Percentiles rank a stretch among this genome's conserved stretches.
These are phyloP conservation scores for Caenorhabditis becei DNA, from an alignment of 2,888 invertebrate species.

Conservation along the genomic window DNA sequence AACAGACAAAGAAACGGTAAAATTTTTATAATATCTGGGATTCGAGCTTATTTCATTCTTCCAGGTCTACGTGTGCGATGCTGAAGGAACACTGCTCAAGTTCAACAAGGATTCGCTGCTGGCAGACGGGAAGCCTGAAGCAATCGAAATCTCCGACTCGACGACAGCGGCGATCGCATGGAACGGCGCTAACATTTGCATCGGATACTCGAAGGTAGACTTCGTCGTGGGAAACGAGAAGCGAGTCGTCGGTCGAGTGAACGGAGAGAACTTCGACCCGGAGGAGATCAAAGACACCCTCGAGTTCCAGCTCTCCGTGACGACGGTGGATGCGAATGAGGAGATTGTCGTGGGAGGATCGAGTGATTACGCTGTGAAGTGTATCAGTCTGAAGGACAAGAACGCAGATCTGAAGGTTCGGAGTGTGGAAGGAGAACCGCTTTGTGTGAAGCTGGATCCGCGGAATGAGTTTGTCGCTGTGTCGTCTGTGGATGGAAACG, in stretches of 20 bases:
- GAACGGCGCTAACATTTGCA: conserved; percentile 31
- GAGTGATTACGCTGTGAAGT: conserved; percentile 58
- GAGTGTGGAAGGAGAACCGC: conserved; percentile 45
- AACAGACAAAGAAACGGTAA: conserved; percentile 37
- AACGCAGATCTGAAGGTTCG: conserved; percentile 29
- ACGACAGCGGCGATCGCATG: conserved; percentile 51
- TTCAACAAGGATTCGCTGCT: conserved; percentile 44
- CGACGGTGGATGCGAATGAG: conserved; percentile 47
- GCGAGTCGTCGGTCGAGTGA: conserved; percentile 46
- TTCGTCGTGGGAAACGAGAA: conserved; percentile 42
- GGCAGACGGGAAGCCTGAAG: conserved; percentile 17
- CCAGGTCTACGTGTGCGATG: conserved; percentile 59
- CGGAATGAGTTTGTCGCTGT: conserved; percentile 56
- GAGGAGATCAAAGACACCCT: conserved; percentile 28
- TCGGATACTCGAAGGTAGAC: conserved; percentile 49
- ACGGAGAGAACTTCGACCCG: conserved; percentile 19
- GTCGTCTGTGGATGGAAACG: conserved; percentile 59
- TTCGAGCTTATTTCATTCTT: too few relatives aligned
- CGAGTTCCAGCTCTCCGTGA: conserved; percentile 55
- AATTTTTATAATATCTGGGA: background rate
- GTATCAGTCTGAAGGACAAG: conserved; percentile 7
- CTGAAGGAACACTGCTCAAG: conserved; percentile 43
- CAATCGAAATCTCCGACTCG: conserved; percentile 30
- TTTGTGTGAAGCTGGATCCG: conserved; percentile 57
- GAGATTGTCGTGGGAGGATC: conserved; percentile 57